Conservation (phyloP, 2,113 vertebrate genomes). For the Chaetura pelagica region DNA sequence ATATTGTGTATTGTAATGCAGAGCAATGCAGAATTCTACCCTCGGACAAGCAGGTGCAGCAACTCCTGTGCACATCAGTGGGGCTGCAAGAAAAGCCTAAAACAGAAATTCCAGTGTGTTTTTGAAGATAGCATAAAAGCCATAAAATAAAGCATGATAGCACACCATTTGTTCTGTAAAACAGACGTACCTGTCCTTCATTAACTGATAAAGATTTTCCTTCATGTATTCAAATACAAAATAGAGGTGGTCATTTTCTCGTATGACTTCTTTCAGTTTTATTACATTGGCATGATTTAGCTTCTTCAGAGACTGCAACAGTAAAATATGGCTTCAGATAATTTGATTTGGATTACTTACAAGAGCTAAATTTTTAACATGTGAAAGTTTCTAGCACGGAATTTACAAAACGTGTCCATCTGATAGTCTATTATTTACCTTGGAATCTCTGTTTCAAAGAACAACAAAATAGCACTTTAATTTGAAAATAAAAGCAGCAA, state of each 20-base stretch:
- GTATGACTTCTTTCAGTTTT: conserved; percentile 97
- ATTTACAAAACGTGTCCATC: background rate
- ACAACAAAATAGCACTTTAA: background rate
- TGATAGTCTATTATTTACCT: background rate
- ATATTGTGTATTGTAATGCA: background rate
- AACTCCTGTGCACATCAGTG: background rate
- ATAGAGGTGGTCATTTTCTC: conserved; percentile 98
- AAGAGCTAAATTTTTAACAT: background rate
- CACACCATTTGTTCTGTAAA: background rate
- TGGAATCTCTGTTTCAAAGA: background rate
- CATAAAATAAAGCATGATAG: background rate
- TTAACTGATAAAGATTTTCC: conserved; percentile 98
- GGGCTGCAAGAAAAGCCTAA: background rate
- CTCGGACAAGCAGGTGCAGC: background rate
- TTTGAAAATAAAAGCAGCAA: background rate
- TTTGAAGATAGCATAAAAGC: background rate
- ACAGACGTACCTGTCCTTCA: conserved; percentile 93
- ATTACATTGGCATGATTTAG: conserved; percentile 97
- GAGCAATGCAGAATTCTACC: background rate
- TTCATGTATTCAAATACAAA: conserved; percentile 99
- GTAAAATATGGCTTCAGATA: background rate
- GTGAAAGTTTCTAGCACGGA: background rate
- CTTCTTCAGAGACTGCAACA: conserved; percentile 93
- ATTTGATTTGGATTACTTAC: background rate
- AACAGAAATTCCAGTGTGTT: background rate